Evolutionary conservation across 1,140 invertebrate genomes (phyloP).

Genomic region (Steinernema feltiae): DNA sequence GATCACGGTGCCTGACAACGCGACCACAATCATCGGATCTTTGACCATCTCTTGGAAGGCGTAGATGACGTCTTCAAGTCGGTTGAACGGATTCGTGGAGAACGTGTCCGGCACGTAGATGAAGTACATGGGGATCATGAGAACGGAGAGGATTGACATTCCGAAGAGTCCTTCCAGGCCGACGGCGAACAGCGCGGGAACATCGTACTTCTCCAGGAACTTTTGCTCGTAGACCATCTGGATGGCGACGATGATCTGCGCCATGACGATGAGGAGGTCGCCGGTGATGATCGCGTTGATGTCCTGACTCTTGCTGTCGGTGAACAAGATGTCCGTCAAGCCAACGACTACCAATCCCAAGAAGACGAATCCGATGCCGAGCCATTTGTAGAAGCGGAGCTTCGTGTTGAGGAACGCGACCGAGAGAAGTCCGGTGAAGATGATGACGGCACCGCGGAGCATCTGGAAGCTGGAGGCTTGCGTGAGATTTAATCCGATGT

Average conservation of each 20-base stretch:
- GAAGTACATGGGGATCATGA: constrained; percentile 78
- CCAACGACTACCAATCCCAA: constrained; percentile 76
- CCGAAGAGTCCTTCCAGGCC: constrained; percentile 90
- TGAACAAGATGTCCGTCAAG: constrained; percentile 67
- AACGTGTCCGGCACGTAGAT: constrained; percentile 70
- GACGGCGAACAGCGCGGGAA: constrained; percentile 73
- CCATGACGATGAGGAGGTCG: constrained; percentile 81
- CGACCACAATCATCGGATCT: constrained; percentile 65
- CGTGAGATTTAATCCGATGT: constrained; percentile 81
- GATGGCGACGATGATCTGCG: constrained; percentile 73
- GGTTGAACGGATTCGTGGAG: constrained; percentile 70
- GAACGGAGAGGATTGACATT: constrained; percentile 68
- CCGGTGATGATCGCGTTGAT: constrained; percentile 69
- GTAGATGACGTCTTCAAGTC: constrained; percentile 77
- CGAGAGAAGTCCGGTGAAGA: constrained; percentile 84
- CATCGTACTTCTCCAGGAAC: constrained; percentile 73
- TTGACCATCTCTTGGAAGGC: constrained; percentile 68
- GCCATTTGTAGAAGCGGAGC: constrained; percentile 69
- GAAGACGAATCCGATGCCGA: constrained; percentile 74
- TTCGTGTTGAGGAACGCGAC: constrained; percentile 74
- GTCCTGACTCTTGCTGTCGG: constrained; percentile 61
- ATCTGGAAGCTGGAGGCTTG: constrained; percentile 92
- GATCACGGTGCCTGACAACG: constrained; percentile 67
- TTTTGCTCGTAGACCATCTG: constrained; percentile 94
- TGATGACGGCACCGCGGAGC: constrained; percentile 83